phyloP scores from a whole-genome alignment of 2,113 vertebrate genomes.

The Phaethornis superciliosus region DNA sequence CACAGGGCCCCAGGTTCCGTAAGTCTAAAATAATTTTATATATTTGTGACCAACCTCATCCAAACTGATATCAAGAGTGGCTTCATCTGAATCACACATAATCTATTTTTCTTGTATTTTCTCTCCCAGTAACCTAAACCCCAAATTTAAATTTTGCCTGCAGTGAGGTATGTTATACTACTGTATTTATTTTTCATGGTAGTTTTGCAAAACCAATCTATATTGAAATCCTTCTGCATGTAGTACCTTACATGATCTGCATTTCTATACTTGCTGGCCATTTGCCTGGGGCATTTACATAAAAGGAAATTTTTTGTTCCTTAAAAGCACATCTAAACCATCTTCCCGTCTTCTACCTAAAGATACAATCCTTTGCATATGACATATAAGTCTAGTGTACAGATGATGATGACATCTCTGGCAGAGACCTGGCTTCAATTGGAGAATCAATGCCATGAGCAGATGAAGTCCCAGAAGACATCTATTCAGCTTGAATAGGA shows the following conservation, averaged over 20 bases:
- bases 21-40: neutral
- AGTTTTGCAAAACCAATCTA: neutral
- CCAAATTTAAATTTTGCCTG: constrained; percentile 7
- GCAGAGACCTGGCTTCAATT: neutral
- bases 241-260: neutral
- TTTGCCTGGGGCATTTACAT: neutral
- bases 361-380: neutral
- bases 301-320: neutral
- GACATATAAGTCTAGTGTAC: neutral
- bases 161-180: neutral
- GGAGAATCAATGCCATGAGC: constrained; percentile 11
- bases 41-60: constrained; percentile 9
- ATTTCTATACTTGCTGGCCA: neutral
- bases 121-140: neutral
- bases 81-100: neutral
- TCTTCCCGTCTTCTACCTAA: neutral
- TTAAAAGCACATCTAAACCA: neutral
- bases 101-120: neutral
- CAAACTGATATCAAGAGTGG: neutral
- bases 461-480: constrained; percentile 32
- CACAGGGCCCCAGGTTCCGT: neutral
- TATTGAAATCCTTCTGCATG: constrained; percentile 1
- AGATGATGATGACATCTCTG: constrained; percentile 37
- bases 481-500: constrained; percentile 35
- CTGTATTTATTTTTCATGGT: neutral